Conservation (phyloP, 92 coral and sea anemone genomes). For the Galaxea fascicularis region DNA sequence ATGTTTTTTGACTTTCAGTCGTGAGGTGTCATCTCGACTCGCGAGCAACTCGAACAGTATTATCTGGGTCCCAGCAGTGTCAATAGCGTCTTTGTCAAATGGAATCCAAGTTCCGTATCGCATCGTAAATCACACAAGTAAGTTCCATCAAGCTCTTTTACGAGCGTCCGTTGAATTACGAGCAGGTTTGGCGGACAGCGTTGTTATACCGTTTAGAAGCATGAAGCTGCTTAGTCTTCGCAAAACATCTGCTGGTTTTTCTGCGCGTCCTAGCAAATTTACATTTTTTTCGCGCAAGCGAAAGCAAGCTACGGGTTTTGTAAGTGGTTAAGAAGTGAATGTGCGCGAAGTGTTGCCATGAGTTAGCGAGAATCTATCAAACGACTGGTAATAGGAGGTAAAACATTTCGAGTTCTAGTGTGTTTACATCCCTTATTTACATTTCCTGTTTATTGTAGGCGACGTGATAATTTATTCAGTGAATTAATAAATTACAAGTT, state of each 20-base stretch:
- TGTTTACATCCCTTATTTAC: slow-evolving; percentile 81
- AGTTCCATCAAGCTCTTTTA: slow-evolving; percentile 8
- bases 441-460: slow-evolving; percentile 80
- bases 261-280: slow-evolving; percentile 38
- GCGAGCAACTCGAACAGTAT: slow-evolving; percentile 10
- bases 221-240: slow-evolving; percentile 14
- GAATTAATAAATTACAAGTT: slow-evolving; percentile 99
- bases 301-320: slow-evolving; percentile 6
- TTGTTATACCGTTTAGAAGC: slow-evolving; percentile 42
- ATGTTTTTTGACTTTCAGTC: slow-evolving; percentile 42
- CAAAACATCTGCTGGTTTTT: slow-evolving; percentile 43
- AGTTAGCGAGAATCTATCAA: slow-evolving; percentile 21
- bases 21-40: slow-evolving; percentile 45
- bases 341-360: background rate
- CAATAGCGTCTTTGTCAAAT: slow-evolving; percentile 21
- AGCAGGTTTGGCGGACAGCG: slow-evolving; percentile 12
- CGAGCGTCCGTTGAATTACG: slow-evolving; percentile 24
- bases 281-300: slow-evolving; percentile 21
- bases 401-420: slow-evolving; percentile 57
- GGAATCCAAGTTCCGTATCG: slow-evolving; percentile 18
- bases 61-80: slow-evolving; percentile 28
- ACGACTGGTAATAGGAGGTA: slow-evolving; percentile 35
- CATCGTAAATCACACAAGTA: slow-evolving; percentile 39
- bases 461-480: slow-evolving; percentile 91
- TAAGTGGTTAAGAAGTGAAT: background rate